Evolutionary conservation across 2,888 invertebrate genomes (phyloP).

Genomic region (Venustoraphidia nigricollis): DNA sequence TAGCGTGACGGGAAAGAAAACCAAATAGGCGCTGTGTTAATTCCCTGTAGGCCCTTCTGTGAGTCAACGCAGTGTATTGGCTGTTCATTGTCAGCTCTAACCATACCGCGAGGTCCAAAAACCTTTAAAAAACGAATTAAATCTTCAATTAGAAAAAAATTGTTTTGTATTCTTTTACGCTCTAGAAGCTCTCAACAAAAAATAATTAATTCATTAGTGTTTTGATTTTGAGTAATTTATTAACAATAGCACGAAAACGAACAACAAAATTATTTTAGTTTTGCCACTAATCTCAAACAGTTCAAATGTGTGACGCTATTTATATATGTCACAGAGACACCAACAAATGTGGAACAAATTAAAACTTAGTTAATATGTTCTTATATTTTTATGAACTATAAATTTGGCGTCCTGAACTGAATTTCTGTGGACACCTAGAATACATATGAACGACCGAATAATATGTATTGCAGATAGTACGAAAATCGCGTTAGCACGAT

Average conservation of each 20-base stretch:
- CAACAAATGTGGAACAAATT: no score
- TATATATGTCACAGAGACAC: no score
- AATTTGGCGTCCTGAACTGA: no score
- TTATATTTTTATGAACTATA: no score
- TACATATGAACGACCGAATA: no score
- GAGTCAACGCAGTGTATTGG: slow-evolving; percentile 31
- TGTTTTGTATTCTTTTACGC: no score
- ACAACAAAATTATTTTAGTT: not conserved
- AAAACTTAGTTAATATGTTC: no score
- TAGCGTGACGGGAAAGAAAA: slow-evolving; percentile 46
- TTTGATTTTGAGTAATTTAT: not conserved
- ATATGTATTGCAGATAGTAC: no score
- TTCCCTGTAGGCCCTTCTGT: slow-evolving; percentile 26
- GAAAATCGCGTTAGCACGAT: no score
- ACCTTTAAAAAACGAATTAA: slow-evolving; percentile 19
- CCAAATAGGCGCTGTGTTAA: slow-evolving; percentile 35
- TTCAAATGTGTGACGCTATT: no score
- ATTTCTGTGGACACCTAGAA: no score
- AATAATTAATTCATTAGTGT: not conserved
- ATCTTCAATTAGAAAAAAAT: not conserved
- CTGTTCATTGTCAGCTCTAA: slow-evolving; percentile 37
- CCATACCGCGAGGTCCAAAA: slow-evolving; percentile 41
- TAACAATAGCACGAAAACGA: not conserved
- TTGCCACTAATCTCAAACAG: not conserved
- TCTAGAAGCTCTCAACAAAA: no score